These are phyloP conservation scores for Cepaea nemoralis DNA, from an alignment of 1,140 invertebrate genomes.

Conservation along the genomic window DNA sequence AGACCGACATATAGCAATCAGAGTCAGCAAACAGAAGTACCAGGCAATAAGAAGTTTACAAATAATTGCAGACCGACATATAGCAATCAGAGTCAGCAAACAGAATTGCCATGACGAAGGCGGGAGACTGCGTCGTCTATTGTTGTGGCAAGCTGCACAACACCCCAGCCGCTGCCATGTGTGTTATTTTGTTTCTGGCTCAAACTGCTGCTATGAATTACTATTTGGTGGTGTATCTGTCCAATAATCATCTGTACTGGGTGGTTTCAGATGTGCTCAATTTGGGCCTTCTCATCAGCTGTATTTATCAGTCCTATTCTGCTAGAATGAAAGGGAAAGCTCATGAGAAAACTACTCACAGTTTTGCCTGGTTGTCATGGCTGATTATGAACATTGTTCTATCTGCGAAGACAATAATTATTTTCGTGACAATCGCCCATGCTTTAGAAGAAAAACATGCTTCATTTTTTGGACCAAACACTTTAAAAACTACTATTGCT, in stretches of 20 bases:
- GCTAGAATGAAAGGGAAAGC: neutral
- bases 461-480: constrained; percentile 18
- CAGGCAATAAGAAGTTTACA: too few species aligned
- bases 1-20: too few species aligned
- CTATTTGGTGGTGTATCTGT: neutral
- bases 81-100: neutral
- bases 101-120: neutral
- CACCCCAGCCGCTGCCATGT: neutral
- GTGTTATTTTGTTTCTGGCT: neutral
- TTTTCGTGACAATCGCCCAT: neutral
- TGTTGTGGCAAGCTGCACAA: neutral
- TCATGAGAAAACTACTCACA: neutral
- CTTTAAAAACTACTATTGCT: constrained; percentile 19
- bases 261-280: neutral
- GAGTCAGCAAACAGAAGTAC: neutral
- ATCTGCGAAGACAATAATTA: neutral
- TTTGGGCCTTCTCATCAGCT: neutral
- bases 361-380: constrained; percentile 31
- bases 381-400: constrained; percentile 4
- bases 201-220: constrained; percentile 21
- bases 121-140: neutral
- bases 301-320: neutral
- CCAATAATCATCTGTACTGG: neutral
- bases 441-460: constrained; percentile 8
- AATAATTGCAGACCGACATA: too few species aligned